phyloP scores from a whole-genome alignment of 2,113 vertebrate species.

The Larimichthys polyactis region DNA sequence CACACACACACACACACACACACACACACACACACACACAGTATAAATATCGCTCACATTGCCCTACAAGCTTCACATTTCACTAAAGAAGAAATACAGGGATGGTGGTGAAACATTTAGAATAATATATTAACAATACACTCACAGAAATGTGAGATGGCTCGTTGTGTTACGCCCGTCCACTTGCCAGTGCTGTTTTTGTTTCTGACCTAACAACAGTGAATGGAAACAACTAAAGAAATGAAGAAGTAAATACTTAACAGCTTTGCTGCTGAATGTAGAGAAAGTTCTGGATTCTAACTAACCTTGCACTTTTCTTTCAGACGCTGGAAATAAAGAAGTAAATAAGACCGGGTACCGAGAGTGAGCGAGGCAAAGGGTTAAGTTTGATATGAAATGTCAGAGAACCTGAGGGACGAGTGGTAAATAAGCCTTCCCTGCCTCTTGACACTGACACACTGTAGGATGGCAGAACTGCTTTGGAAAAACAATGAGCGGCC shows the following conservation, averaged over 20 bases:
- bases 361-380: background rate
- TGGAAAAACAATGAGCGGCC: conserved; percentile 71
- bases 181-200: background rate
- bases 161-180: background rate
- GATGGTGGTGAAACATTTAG: background rate
- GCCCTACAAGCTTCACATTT: conserved; percentile 1
- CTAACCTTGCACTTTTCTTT: background rate
- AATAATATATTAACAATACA: background rate
- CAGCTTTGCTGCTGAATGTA: background rate
- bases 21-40: too few relatives aligned
- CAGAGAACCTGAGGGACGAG: conserved; percentile 56
- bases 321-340: background rate
- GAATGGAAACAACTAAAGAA: background rate
- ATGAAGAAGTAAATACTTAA: background rate
- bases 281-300: background rate
- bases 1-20: too few relatives aligned
- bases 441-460: conserved; percentile 37
- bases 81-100: background rate
- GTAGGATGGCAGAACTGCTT: conserved; percentile 52
- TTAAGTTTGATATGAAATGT: conserved; percentile 55
- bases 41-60: background rate
- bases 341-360: too few relatives aligned
- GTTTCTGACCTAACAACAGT: background rate
- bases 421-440: conserved; percentile 57
- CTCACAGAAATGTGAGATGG: background rate